Evolutionary conservation across 1,140 invertebrate species (phyloP).

Genomic region (Bombus pascuorum): DNA sequence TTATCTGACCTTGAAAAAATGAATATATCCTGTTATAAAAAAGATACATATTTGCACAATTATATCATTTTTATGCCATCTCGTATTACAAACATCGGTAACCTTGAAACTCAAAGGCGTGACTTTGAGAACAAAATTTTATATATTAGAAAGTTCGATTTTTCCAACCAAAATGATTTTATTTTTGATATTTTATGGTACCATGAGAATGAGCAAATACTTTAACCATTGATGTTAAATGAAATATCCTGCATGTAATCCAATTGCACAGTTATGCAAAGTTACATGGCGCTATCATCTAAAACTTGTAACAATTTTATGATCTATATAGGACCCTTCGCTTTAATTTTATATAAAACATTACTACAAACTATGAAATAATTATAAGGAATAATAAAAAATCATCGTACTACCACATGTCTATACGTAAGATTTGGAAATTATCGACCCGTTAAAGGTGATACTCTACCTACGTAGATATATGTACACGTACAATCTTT

Average conservation of each 20-base stretch:
- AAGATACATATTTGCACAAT: not conserved
- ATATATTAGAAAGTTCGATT: not conserved
- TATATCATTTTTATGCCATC: not conserved
- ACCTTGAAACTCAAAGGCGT: not conserved
- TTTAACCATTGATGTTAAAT: not conserved
- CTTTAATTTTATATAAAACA: not conserved
- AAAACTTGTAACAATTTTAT: not conserved
- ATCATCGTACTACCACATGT: not conserved
- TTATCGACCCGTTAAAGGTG: slow-evolving; percentile 41
- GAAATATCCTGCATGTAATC: not conserved
- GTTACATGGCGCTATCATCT: not conserved
- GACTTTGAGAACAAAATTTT: not conserved
- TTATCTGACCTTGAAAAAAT: not conserved
- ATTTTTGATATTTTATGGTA: not conserved
- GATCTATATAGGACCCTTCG: not conserved
- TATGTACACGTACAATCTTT: slow-evolving; percentile 16
- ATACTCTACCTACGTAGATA: slow-evolving; percentile 21
- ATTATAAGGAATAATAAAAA: not conserved
- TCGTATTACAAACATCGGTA: not conserved
- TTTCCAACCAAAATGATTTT: not conserved
- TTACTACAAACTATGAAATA: not conserved
- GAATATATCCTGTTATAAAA: not conserved
- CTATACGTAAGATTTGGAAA: slow-evolving; percentile 30
- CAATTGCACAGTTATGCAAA: not conserved
- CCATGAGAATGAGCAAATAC: not conserved